Evolutionary conservation across 2,797 vertebrate genomes (phyloP).

Genomic region (Xiphophorus birchmanni): DNA sequence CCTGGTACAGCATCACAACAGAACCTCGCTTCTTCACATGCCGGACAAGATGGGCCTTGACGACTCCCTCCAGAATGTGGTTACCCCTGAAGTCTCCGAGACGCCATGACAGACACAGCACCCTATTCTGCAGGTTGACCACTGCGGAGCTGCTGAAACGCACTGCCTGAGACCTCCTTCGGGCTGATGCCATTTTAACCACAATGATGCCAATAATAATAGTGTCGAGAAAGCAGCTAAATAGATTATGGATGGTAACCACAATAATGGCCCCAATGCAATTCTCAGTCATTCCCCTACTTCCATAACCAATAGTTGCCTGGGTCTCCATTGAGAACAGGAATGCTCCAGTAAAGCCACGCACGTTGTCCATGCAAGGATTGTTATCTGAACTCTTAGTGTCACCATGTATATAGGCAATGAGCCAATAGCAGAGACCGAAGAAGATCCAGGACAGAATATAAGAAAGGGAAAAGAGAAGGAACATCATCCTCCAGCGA

Average conservation of each 20-base stretch:
- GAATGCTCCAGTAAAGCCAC: slow-evolving; percentile 90
- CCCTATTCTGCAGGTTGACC: slow-evolving; percentile 85
- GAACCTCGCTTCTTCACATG: slow-evolving; percentile 80
- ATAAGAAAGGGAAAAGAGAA: slow-evolving; percentile 91
- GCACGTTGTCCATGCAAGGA: slow-evolving; percentile 88
- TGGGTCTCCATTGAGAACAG: slow-evolving; percentile 95
- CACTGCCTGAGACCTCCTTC: slow-evolving; percentile 92
- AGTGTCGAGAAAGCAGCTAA: slow-evolving; percentile 92
- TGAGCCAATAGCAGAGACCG: slow-evolving; percentile 91
- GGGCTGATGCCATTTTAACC: slow-evolving; percentile 95
- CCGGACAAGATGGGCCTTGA: slow-evolving; percentile 88
- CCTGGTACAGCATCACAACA: slow-evolving; percentile 83
- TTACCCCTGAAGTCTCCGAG: slow-evolving; percentile 92
- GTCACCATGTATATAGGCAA: slow-evolving; percentile 88
- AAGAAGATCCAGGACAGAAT: slow-evolving; percentile 95
- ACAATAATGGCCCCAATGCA: slow-evolving; percentile 87
- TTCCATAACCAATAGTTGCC: slow-evolving; percentile 94
- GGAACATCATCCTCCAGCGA: slow-evolving; percentile 94
- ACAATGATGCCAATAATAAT: slow-evolving; percentile 90
- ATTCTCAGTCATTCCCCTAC: slow-evolving; percentile 88
- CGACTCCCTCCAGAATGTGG: slow-evolving; percentile 91
- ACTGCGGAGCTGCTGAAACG: slow-evolving; percentile 90
- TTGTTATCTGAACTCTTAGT: slow-evolving; percentile 35
- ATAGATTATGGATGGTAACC: slow-evolving; percentile 87
- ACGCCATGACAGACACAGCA: slow-evolving; percentile 92